Conservation (phyloP, 2,113 vertebrate species). For the Trichechus manatus region DNA sequence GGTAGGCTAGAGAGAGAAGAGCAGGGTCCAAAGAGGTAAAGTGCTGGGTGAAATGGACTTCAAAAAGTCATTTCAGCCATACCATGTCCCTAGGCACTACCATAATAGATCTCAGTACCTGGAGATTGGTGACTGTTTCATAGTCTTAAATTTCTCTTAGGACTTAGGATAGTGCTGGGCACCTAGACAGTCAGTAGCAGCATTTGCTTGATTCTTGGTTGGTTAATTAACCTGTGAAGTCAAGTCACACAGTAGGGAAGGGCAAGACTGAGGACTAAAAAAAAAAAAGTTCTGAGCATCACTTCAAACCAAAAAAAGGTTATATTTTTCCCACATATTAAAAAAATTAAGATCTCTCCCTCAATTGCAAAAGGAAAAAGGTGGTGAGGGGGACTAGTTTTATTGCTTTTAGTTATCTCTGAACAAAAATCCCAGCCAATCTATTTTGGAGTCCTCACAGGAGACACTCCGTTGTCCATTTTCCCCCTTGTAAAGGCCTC, state of each 20-base stretch:
- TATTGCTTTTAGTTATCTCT: not conserved
- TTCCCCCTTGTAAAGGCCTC: not conserved
- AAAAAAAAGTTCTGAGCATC: not conserved
- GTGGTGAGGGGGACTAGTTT: not conserved
- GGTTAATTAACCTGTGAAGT: not conserved
- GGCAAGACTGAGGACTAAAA: not conserved
- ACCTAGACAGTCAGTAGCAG: not conserved
- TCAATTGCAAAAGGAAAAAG: not conserved
- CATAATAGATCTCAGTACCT: not conserved
- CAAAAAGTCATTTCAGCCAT: not conserved
- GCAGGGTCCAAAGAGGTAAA: not conserved
- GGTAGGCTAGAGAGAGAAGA: not conserved
- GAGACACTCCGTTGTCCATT: not conserved
- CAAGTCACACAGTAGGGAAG: not conserved
- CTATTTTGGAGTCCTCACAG: not conserved
- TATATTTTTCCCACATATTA: not conserved
- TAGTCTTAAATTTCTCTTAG: not conserved
- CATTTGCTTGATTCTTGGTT: not conserved
- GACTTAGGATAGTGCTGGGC: not conserved
- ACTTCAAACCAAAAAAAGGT: not conserved
- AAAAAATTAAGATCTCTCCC: conserved; percentile 8
- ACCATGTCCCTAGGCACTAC: not conserved
- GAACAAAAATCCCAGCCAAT: not conserved
- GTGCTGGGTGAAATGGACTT: not conserved
- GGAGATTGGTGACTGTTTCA: not conserved